phyloP scores from a whole-genome alignment of 2,797 vertebrate genomes.

The Diplodus sargus region DNA sequence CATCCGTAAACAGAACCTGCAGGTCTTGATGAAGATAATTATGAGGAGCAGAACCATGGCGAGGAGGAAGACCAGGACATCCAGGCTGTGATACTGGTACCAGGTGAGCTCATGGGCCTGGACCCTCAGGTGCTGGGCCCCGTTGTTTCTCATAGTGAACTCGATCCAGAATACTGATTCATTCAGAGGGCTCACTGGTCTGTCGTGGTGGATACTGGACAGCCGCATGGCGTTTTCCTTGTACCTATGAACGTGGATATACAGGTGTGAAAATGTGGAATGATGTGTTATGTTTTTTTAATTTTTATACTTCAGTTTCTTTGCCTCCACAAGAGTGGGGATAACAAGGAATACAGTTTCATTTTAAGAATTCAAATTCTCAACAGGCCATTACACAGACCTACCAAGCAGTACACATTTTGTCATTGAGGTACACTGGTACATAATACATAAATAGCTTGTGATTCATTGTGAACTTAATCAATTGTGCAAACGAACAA shows the following conservation, averaged over 20 bases:
- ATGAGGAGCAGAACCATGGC: constrained; percentile 54
- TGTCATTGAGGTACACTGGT: neutral
- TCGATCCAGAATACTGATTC: constrained; percentile 88
- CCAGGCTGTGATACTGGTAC: constrained; percentile 87
- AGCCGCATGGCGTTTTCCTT: constrained; percentile 81
- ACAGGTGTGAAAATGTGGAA: neutral
- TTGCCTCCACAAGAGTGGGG: neutral
- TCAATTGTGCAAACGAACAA: too few relatives aligned
- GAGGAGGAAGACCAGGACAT: constrained; percentile 82
- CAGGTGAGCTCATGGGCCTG: constrained; percentile 85
- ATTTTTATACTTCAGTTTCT: neutral
- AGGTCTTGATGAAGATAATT: constrained; percentile 62
- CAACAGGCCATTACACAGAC: neutral
- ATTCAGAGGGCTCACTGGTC: constrained; percentile 82
- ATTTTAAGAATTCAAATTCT: neutral
- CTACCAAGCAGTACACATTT: too few relatives aligned
- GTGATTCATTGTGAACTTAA: neutral
- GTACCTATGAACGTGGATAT: constrained; percentile 73
- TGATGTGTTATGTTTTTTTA: neutral
- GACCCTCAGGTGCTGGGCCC: constrained; percentile 86
- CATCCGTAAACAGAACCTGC: constrained; percentile 54
- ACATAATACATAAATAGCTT: too few relatives aligned
- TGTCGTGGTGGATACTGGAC: constrained; percentile 86
- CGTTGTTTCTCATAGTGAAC: constrained; percentile 88
- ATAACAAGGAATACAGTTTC: neutral